phyloP scores from a whole-genome alignment of 2,113 vertebrate species.

The Microtus ochrogaster region DNA sequence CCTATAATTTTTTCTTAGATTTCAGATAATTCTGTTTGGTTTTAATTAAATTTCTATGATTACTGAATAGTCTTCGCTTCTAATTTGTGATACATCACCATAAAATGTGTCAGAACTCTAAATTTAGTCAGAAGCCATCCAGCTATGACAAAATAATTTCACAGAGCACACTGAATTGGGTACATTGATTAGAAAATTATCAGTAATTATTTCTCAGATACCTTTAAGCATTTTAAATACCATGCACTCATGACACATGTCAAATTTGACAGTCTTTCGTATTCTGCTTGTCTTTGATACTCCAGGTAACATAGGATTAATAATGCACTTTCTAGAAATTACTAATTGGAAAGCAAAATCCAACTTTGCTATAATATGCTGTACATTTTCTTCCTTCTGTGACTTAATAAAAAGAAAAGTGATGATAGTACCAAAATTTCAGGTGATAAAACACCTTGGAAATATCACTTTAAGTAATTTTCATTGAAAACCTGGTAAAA shows the following conservation, averaged over 20 bases:
- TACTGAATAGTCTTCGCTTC: not conserved
- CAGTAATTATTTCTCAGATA: not conserved
- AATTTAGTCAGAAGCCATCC: not conserved
- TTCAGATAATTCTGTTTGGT: not conserved
- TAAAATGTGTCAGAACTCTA: not conserved
- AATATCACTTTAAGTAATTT: not conserved
- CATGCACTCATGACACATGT: not conserved
- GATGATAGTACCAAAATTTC: not conserved
- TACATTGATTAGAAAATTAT: not conserved
- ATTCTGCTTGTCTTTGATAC: not conserved
- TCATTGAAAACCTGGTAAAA: not conserved
- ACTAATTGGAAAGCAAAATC: not conserved
- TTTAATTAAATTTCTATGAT: not conserved
- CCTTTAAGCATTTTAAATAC: slow-evolving; percentile 20
- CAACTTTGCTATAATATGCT: not conserved
- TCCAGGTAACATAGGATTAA: not conserved
- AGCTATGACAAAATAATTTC: not conserved
- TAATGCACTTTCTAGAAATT: not conserved
- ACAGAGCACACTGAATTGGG: not conserved
- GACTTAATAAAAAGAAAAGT: not conserved
- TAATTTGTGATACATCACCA: not conserved
- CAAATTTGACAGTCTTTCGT: not conserved
- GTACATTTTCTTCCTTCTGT: not conserved
- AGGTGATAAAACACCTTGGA: not conserved
- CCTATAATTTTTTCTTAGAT: not conserved